Evolutionary conservation across 2,888 invertebrate species (phyloP), one percentile per base, ranked within the genome.

Genomic region (Erynnis tages): DNA sequence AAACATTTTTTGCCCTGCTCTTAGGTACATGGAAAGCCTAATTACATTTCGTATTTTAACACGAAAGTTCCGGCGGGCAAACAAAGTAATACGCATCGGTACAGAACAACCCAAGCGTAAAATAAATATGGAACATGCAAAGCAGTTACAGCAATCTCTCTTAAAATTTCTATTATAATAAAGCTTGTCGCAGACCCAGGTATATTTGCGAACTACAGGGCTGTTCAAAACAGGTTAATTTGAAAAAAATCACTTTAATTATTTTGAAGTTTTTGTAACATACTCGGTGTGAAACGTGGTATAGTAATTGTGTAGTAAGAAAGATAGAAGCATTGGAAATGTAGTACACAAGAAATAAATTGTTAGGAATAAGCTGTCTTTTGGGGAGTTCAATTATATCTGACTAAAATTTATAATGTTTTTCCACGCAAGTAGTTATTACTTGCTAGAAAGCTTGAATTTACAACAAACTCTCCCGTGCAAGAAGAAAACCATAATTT

Each of bases 91-190:
- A 49, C 44, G 50, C 50, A 37, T 52, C 50, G 30, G 50, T 44
- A 30, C 35, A 52, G 29, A 44, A 37, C 25, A 52, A 43, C 13
- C 44, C 44, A 30, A 44, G 37, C 50, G 19, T 37, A 52, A 52
- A 52, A 44, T 37, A 52, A 52, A 52, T 52, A 50, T 43, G 32
- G 41, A 50, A 50, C 35, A 43, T 35, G 65, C 65, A 68, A 67
- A 67, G 57, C 57, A 60, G 54, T 61, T 53, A 60, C 45, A 52
- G 56, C 63, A 57, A 62, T 60, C 70, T 76, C 70, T 70, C 67
- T 69, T 66, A 61, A 69, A 71, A 75, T 75, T 80, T 73, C 72
- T 71, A 77, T 81, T 80, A 71, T 63, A 68, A 71, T 74, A 69
- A 76, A 78, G 76, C 69, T 66, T 68, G 66, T 67, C 63, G 66